Conservation (phyloP, 2,888 invertebrate species). For the Andrena bucephala region DNA sequence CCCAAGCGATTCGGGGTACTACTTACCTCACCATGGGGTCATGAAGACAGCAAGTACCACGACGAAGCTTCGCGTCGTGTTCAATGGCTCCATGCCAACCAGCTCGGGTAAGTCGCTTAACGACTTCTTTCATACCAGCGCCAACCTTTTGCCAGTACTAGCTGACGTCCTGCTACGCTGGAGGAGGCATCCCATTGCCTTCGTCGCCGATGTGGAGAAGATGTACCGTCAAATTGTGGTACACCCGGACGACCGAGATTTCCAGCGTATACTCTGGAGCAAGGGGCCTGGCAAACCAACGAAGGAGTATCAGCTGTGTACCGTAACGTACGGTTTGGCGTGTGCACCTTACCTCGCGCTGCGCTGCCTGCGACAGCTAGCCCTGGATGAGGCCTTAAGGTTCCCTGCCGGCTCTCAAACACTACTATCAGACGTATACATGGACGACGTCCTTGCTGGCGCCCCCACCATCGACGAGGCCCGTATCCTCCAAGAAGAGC, state of each 20-base stretch:
- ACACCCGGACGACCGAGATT: constrained; percentile 58
- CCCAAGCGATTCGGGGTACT: neutral
- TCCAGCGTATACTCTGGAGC: constrained; percentile 80
- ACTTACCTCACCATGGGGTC: constrained; percentile 13
- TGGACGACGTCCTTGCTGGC: constrained; percentile 63
- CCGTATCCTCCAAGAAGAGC: neutral
- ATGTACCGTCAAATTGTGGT: constrained; percentile 18
- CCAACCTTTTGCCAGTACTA: neutral
- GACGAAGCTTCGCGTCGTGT: constrained; percentile 2
- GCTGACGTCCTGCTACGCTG: too few species aligned
- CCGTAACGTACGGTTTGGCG: constrained; percentile 41
- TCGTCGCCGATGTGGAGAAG: neutral
- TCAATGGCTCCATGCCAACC: neutral
- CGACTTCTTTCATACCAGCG: neutral
- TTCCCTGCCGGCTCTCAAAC: constrained; percentile 44
- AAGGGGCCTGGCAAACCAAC: neutral
- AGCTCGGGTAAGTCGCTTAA: neutral
- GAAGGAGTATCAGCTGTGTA: constrained; percentile 26
- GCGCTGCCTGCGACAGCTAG: constrained; percentile 45
- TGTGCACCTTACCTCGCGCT: constrained; percentile 49
- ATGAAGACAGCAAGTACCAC: neutral
- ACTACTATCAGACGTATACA: constrained; percentile 45
- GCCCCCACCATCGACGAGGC: constrained; percentile 17
- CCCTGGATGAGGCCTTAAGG: constrained; percentile 29
- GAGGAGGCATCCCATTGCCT: too few species aligned